Evolutionary conservation across 2,888 invertebrate species (phyloP).

Genomic region (Machimus atricapillus): DNA sequence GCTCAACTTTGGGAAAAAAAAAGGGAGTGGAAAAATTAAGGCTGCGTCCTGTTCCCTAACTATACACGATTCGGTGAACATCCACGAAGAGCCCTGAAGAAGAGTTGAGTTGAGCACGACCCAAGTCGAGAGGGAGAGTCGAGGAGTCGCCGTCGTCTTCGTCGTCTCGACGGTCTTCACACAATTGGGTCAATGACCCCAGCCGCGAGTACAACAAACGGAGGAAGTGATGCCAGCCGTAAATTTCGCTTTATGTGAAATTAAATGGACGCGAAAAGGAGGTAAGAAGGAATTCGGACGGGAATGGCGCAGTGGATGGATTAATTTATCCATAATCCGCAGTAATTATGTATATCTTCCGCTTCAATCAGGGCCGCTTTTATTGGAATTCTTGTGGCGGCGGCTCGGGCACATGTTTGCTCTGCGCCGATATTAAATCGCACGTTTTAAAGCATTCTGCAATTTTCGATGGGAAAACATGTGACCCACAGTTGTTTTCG

Average conservation of each 20-base stretch:
- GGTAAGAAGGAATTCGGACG: background rate
- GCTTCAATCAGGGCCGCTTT: background rate
- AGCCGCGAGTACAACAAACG: background rate
- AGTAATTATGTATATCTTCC: background rate
- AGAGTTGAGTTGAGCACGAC: background rate
- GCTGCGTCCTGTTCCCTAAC: background rate
- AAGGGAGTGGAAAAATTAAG: background rate
- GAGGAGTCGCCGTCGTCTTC: background rate
- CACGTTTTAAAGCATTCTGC: background rate
- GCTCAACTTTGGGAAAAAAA: no score
- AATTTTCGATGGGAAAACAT: background rate
- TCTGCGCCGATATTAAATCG: background rate
- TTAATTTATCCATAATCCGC: background rate
- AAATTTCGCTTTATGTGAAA: conserved; percentile 9
- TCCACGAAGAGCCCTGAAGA: background rate
- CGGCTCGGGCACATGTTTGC: background rate
- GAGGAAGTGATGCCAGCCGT: conserved; percentile 15
- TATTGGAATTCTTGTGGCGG: background rate
- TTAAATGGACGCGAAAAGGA: conserved; percentile 1
- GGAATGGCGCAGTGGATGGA: background rate
- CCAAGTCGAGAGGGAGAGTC: background rate
- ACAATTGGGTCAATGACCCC: background rate
- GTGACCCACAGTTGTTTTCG: background rate
- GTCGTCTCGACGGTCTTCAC: background rate
- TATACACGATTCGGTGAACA: background rate